Conservation (phyloP, 2,797 vertebrate species). For the Phoxinus dragarum region DNA sequence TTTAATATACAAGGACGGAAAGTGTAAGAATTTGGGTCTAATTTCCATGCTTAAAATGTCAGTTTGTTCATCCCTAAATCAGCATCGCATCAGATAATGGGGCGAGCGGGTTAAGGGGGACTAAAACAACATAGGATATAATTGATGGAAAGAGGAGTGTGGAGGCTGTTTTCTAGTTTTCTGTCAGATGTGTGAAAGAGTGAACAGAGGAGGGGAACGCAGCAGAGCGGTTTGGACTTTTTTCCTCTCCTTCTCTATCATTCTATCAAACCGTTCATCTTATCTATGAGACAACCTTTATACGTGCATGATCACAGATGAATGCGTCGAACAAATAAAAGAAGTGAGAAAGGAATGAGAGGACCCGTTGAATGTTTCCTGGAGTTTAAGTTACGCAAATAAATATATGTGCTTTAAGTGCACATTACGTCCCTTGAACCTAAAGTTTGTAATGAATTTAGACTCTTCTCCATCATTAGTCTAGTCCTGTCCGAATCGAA, state of each 20-base stretch:
- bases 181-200: slow-evolving; percentile 68
- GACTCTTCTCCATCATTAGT: not conserved
- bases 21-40: not conserved
- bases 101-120: not conserved
- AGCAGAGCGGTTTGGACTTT: slow-evolving; percentile 72
- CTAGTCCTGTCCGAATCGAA: not conserved
- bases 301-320: slow-evolving; percentile 48
- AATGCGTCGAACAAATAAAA: slow-evolving; percentile 29
- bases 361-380: not conserved
- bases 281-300: slow-evolving; percentile 30
- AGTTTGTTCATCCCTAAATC: not conserved
- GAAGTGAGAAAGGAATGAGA: slow-evolving; percentile 50
- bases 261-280: slow-evolving; percentile 46
- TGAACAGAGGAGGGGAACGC: slow-evolving; percentile 79
- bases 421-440: not conserved
- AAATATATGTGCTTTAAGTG: not conserved
- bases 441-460: not conserved
- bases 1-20: not conserved
- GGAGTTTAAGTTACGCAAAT: not conserved
- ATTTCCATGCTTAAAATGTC: not conserved
- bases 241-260: slow-evolving; percentile 54
- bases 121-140: slow-evolving; percentile 39
- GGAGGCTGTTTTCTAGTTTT: slow-evolving; percentile 73
- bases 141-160: slow-evolving; percentile 65
- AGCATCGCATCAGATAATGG: not conserved